phyloP scores from a whole-genome alignment of 2,113 vertebrate genomes.

The Hemibagrus wyckioides region DNA sequence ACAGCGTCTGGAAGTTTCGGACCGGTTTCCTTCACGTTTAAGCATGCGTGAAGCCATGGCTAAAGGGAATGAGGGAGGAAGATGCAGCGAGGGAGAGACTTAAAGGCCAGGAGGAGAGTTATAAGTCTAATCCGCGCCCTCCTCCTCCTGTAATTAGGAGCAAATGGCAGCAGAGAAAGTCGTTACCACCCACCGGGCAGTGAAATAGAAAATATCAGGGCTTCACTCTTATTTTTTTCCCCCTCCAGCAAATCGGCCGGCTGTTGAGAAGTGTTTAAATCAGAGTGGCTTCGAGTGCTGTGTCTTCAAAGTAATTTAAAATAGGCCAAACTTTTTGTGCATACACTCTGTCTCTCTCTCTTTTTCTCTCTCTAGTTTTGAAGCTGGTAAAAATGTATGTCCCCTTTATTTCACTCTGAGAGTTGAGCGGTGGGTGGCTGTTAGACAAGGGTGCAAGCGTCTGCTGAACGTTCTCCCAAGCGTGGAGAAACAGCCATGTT shows the following conservation, averaged over 20 bases:
- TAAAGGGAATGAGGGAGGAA: not conserved
- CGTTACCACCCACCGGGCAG: slow-evolving; percentile 36
- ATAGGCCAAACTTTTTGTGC: slow-evolving; percentile 25
- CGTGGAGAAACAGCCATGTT: slow-evolving; percentile 43
- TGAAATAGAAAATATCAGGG: slow-evolving; percentile 51
- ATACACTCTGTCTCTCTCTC: not conserved
- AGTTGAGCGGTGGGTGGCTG: slow-evolving; percentile 20
- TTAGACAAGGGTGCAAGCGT: slow-evolving; percentile 33
- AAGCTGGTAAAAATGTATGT: slow-evolving; percentile 44
- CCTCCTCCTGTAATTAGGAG: slow-evolving; percentile 54
- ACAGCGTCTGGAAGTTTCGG: not conserved
- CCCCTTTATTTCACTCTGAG: slow-evolving; percentile 46
- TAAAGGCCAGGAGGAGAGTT: slow-evolving; percentile 6
- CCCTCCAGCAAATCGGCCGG: slow-evolving; percentile 20
- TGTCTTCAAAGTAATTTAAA: slow-evolving; percentile 46
- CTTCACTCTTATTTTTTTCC: not conserved
- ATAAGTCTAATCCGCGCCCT: slow-evolving; percentile 37
- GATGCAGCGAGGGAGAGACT: not conserved
- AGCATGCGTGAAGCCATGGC: not conserved
- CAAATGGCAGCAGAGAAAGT: slow-evolving; percentile 44
- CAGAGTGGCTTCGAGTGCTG: slow-evolving; percentile 31
- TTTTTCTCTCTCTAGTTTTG: not conserved
- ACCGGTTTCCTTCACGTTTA: not conserved
- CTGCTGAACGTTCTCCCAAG: slow-evolving; percentile 40
- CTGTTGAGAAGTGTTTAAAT: slow-evolving; percentile 49